Evolutionary conservation across 2,797 vertebrate genomes (phyloP).

Genomic region (Sebastes steindachneri): DNA sequence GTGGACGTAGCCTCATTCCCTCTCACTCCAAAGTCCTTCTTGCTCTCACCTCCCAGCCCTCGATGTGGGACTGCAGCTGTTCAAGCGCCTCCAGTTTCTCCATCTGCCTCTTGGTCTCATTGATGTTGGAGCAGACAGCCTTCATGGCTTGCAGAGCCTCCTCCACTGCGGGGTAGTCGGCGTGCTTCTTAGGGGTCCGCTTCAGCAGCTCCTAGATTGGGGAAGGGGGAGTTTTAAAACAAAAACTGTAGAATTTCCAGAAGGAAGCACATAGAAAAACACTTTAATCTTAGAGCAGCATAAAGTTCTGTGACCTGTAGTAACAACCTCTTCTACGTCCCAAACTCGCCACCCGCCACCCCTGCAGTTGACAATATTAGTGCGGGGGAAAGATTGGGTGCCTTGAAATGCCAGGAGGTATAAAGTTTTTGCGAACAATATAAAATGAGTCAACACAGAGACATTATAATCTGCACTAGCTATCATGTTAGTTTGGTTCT

Average conservation of each 20-base stretch:
- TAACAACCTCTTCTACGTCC: not conserved
- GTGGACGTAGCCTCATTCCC: not conserved
- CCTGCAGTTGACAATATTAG: not conserved
- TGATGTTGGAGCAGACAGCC: conserved; percentile 97
- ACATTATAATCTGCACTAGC: not conserved
- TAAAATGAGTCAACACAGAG: not conserved
- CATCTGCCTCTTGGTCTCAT: conserved; percentile 99
- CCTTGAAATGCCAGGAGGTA: not conserved
- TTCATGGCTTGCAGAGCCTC: conserved; percentile 98
- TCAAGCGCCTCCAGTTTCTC: conserved; percentile 98
- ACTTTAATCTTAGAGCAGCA: not conserved
- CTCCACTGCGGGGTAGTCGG: conserved; percentile 93
- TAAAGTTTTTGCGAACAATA: not conserved
- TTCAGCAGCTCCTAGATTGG: conserved; percentile 91
- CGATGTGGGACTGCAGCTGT: conserved; percentile 97
- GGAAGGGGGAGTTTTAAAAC: not conserved
- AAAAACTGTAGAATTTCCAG: not conserved
- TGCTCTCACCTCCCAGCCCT: conserved; percentile 96
- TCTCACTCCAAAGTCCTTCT: not conserved
- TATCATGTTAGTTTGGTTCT: not conserved
- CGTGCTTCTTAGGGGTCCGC: conserved; percentile 94
- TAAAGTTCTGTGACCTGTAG: conserved; percentile 18
- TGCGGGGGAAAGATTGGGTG: not conserved
- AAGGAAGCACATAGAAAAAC: not conserved
- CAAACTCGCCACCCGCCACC: not conserved